Base-by-base conservation (phyloP, 2,888 invertebrate genomes). In the Gymnoscelis rufifasciata region DNA sequence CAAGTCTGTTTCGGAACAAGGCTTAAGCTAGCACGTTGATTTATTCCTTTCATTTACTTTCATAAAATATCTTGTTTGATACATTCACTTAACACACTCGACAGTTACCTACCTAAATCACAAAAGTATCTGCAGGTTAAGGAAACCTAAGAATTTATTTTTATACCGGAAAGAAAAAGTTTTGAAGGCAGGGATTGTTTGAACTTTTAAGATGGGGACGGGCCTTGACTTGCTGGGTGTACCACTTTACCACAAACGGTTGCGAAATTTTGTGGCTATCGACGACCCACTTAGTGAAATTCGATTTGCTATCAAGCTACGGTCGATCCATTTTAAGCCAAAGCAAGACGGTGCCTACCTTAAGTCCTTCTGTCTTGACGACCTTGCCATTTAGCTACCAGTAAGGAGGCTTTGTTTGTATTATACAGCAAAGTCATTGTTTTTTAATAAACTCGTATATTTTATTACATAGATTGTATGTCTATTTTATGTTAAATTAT, bases 231-330 rank as follows among this genome's bases (percentile, higher is more conserved):
- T 64, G 79, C 82, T 78, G 57, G 65, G 74, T 78, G 78, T 78
- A 82, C 83, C 78, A 83, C 83, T 83, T 80, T 72, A 81, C 77
- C 82, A 82, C 83, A 74, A 78, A 84, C 77, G 79, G 76, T 86
- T 87, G 83, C 83, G 83, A 88, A 86, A 88, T 86, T 78, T 75
- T 83, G 78, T 82, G 81, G 7, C 35, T 35, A 35, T 35, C 19
- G 35, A 84, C 82, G 87, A 80, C 86, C 86, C 75, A 86, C 82
- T 86, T 83, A 73, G 74, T 62, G 70, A 79, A 81, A 80, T 86
- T 84, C 83, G 71, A 82, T 84, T 78, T 73, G 68, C 69, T 71
- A 72, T 73, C 75, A 71, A 72, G 74, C 71, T 70, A 71, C 69
- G 71, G 68, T 73, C 66, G 64, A 62, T 72, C 64, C 67, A 76